Conservation (phyloP, 1,140 invertebrate genomes). For the Drosophila virilis region DNA sequence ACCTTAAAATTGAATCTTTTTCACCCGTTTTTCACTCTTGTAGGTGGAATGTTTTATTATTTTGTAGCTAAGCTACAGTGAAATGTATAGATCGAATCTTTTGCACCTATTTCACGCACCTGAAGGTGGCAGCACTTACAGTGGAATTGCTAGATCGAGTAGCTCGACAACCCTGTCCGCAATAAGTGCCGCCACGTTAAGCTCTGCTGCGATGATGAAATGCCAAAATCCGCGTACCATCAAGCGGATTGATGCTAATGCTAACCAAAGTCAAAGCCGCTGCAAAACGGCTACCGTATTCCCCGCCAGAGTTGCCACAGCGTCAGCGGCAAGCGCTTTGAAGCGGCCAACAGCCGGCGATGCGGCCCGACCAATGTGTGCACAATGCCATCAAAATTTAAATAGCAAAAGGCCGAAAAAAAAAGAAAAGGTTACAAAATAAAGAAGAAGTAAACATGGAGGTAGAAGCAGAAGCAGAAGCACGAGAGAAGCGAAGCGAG, state of each 20-base stretch:
- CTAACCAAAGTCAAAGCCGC: not conserved
- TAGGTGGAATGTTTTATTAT: too few species aligned
- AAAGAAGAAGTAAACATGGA: slow-evolving; percentile 7
- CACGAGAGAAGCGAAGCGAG: slow-evolving; percentile 3
- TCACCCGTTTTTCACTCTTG: too few species aligned
- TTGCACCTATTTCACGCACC: too few species aligned
- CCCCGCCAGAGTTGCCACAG: slow-evolving; percentile 39
- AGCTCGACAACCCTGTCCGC: slow-evolving; percentile 49
- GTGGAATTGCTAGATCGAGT: not conserved
- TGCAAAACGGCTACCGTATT: slow-evolving; percentile 67
- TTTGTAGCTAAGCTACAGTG: too few species aligned
- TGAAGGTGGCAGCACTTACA: too few species aligned
- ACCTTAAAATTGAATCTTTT: too few species aligned
- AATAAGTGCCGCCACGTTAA: not conserved
- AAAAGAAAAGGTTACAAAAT: not conserved
- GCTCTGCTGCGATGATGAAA: slow-evolving; percentile 58
- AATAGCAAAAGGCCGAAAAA: slow-evolving; percentile 57
- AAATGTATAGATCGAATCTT: too few species aligned
- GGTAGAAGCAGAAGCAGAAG: not conserved
- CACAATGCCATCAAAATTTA: slow-evolving; percentile 83
- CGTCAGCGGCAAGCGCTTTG: slow-evolving; percentile 62
- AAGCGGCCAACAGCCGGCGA: slow-evolving; percentile 45
- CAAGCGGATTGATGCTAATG: slow-evolving; percentile 76
- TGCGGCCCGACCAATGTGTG: slow-evolving; percentile 51
- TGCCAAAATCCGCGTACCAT: slow-evolving; percentile 60